Conservation (phyloP, 2,797 vertebrate species). For the Enteromius argenteus region DNA sequence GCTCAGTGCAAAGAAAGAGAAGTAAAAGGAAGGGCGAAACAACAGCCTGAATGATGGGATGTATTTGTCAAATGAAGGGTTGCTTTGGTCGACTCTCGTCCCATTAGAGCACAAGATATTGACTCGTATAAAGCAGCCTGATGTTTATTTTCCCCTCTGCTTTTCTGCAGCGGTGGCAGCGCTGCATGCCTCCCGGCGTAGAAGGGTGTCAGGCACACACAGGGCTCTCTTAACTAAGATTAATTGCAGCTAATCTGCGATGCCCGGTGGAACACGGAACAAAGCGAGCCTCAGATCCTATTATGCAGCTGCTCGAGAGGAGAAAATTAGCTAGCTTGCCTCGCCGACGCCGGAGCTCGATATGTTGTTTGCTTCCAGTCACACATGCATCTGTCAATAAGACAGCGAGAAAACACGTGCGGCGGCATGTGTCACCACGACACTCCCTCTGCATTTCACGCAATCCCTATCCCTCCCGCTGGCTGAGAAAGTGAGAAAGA, state of each 20-base stretch:
- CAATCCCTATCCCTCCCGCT: conserved; percentile 13
- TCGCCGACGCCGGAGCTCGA: conserved; percentile 25
- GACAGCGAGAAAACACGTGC: neutral
- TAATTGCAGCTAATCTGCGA: conserved; percentile 81
- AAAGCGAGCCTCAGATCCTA: conserved; percentile 47
- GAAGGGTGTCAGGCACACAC: conserved; percentile 61
- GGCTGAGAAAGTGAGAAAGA: too few relatives aligned
- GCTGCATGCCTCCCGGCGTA: conserved; percentile 8
- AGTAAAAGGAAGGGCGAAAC: neutral
- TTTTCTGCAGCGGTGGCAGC: conserved; percentile 18
- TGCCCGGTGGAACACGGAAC: conserved; percentile 76
- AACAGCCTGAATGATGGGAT: conserved; percentile 30
- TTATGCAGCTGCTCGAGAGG: conserved; percentile 48
- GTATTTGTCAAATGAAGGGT: conserved; percentile 60
- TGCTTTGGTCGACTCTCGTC: conserved; percentile 30
- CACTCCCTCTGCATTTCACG: conserved; percentile 26
- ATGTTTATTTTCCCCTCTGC: conserved; percentile 42
- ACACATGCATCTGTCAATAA: conserved; percentile 55
- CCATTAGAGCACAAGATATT: conserved; percentile 53
- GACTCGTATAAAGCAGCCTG: conserved; percentile 37
- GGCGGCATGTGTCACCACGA: neutral
- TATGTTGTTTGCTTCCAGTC: conserved; percentile 51
- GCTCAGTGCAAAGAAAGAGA: conserved; percentile 1
- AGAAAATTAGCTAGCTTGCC: conserved; percentile 55
- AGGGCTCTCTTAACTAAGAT: conserved; percentile 81